These are phyloP conservation scores for Neocrepidodera transversa DNA, from an alignment of 2,888 invertebrate species.

Conservation along the genomic window DNA sequence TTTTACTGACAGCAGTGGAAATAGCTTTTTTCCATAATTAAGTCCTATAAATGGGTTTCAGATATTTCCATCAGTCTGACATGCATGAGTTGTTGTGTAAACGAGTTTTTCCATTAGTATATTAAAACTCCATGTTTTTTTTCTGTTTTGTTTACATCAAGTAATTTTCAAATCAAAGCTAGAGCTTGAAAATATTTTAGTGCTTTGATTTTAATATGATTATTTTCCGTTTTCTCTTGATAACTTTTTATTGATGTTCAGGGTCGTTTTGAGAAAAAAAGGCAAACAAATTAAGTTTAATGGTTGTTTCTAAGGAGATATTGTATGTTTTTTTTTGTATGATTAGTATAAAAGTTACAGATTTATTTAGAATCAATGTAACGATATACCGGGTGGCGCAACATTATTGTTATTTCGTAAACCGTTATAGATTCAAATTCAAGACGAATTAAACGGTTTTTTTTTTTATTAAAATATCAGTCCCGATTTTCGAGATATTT, in stretches of 20 bases:
- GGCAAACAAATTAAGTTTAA: slow-evolving; percentile 10
- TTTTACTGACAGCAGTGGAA: slow-evolving; percentile 22
- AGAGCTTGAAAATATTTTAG: slow-evolving; percentile 32
- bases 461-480: no score
- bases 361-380: no score
- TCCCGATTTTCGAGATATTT: no score
- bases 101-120: slow-evolving; percentile 45
- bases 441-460: no score
- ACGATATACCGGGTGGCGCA: no score
- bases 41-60: slow-evolving; percentile 38
- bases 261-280: not conserved
- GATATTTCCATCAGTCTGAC: slow-evolving; percentile 40
- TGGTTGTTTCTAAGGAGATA: slow-evolving; percentile 3
- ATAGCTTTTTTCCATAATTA: slow-evolving; percentile 38
- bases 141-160: slow-evolving; percentile 34
- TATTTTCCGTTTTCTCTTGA: slow-evolving; percentile 13
- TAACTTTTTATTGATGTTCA: slow-evolving; percentile 14
- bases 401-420: no score
- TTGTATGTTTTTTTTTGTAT: not conserved
- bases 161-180: slow-evolving; percentile 41
- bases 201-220: slow-evolving; percentile 36
- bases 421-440: no score
- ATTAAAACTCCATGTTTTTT: slow-evolving; percentile 40
- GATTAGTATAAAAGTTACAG: not conserved
- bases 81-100: slow-evolving; percentile 40